Percentiles rank a stretch among this genome's conserved stretches.
Evolutionary conservation across 2,797 vertebrate species (phyloP).

Genomic region (Cheirogaleus major): DNA sequence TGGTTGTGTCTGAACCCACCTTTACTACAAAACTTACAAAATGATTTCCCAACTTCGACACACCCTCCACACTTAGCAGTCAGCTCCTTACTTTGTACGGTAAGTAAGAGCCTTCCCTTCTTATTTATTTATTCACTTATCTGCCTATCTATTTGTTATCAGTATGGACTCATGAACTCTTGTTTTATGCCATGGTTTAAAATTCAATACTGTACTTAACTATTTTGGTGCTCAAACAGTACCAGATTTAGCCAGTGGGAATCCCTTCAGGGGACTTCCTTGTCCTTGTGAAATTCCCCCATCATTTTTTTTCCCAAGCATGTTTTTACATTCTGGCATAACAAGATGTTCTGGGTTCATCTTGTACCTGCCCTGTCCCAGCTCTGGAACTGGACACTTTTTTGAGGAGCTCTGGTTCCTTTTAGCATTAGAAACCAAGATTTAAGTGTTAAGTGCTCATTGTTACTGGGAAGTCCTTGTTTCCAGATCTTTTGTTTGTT

Average conservation of each 20-base stretch:
- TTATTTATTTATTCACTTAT: background rate
- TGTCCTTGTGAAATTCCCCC: background rate
- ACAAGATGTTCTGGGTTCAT: background rate
- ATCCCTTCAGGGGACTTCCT: background rate
- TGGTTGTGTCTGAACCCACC: background rate
- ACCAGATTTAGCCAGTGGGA: background rate
- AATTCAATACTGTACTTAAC: background rate
- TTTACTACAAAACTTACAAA: background rate
- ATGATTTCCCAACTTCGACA: background rate
- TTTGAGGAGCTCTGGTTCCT: background rate
- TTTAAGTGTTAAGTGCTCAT: background rate
- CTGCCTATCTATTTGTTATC: background rate
- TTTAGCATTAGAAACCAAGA: background rate
- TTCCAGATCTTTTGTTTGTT: background rate
- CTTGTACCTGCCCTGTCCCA: background rate
- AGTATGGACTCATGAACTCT: background rate
- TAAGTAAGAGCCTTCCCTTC: background rate
- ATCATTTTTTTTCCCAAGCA: background rate
- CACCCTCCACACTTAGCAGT: background rate
- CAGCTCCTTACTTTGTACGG: background rate
- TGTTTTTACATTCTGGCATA: background rate
- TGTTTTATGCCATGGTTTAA: background rate
- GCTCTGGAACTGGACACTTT: background rate
- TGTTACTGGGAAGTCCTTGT: background rate
- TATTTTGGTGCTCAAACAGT: background rate